Base-by-base conservation (phyloP, 2,797 vertebrate species). In the Pteronotus mesoamericanus region DNA sequence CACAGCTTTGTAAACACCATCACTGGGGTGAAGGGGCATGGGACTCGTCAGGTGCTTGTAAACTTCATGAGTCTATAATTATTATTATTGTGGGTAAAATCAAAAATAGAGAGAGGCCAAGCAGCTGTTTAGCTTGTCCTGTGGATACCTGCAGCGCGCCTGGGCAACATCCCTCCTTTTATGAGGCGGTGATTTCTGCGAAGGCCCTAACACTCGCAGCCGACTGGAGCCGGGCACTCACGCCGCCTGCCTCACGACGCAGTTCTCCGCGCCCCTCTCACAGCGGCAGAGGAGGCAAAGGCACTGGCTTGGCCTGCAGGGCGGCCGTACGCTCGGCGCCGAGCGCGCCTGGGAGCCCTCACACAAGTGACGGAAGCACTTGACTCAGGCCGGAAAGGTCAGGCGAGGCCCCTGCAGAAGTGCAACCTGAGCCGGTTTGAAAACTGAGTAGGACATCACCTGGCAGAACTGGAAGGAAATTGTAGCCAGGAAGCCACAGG, bases 371-470 rank as follows among this genome's bases (percentile, higher is more conserved):
- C 59, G 44, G 69, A 83, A 78, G 77, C 42, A 64, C 24, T 39
- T 69, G 34, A 69, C 77, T 86, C 75, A 34, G 42, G 61, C 85
- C 46, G 42, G n/a, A 83, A 94, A 97, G 82, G 95, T 91, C 95
- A 92, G 34, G 29, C 9, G 39, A 96, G 78, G 61, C 29, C 74
- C 44, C 78, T 6, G 6, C 44, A 79, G 34, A 61, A 16, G 39
- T 21, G 92, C 94, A 95, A 96, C 18, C 9, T 24, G 78, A 97
- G 94, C 69, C 1, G 32, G 44, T 18, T 32, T 89, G 88, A 94
- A 94, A 78, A 34, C 61, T 83, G 90, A 83, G 68, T n/a, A 88
- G 64, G 82, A 96, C 44, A 42, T 96, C 86, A 97, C 87, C 72
- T 79, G 68, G 82, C 85, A 94, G 55, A 69, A 71, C 57, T 61